Evolutionary conservation across 2,113 vertebrate genomes (phyloP), one percentile per base, ranked within the genome.

Genomic region (Garra rufa): DNA sequence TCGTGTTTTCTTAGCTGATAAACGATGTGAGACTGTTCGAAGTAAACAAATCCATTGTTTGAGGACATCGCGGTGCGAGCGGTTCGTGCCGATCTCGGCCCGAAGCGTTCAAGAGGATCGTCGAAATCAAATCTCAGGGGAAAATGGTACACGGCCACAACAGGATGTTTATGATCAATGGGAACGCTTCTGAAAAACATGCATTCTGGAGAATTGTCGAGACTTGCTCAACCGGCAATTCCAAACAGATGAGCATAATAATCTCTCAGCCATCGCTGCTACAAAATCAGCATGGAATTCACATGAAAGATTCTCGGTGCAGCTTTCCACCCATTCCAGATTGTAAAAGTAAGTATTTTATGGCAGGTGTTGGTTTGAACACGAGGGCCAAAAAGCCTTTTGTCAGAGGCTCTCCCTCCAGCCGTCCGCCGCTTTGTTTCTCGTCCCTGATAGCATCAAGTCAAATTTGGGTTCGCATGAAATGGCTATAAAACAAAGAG

Each of bases 171-270:
- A 3, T 1, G 24, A 74, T 44, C 43, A 43, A 43, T n/a, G 41
- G 41, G 7, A 46, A 74, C 14, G 43, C 11, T 74, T 8, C 6
- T 43, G 38, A 57, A 43, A 73, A 71, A 9, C 69, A 15, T 28
- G 77, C 24, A 74, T 70, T 77, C 57, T 17, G 43, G 48, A 24
- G 59, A 71, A 69, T 75, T 74, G 86, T 83, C 78, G 87, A 89
- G 89, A 89, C 90, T 86, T 87, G 85, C 81, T 86, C 84, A n/a
- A 76, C 52, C 83, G 77, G 84, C 88, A 95, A 94, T 95, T 92
- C 90, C 85, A 91, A 94, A 93, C 95, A 97, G 94, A 95, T 97
- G 96, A 88, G 80, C 88, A 57, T 89, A 92, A 57, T 89, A 92
- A 94, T 91, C 95, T 92, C 88, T 83, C 81, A 89, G 87, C 81